Conservation (phyloP, 2,113 vertebrate genomes). For the Chitala chitala region DNA sequence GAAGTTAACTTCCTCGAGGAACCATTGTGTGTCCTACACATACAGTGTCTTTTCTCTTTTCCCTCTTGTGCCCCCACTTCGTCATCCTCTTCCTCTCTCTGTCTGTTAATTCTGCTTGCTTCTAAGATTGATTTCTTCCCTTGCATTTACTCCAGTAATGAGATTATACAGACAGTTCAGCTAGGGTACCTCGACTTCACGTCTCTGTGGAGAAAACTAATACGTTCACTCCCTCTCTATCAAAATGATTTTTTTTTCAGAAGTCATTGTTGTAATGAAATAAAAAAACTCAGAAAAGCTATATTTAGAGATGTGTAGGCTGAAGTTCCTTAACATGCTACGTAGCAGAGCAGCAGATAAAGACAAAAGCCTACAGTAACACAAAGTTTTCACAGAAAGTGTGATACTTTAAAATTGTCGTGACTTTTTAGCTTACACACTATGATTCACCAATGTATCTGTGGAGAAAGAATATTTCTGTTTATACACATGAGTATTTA, state of each 20-base stretch:
- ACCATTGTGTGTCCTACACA: conserved; percentile 1
- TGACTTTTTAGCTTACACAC: no score
- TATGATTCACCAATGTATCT: no score
- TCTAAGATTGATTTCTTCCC: not conserved
- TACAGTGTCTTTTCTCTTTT: not conserved
- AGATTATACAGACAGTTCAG: conserved; percentile 11
- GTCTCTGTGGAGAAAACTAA: not conserved
- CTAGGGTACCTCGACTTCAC: not conserved
- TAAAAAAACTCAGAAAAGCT: not conserved
- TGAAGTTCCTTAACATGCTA: not conserved
- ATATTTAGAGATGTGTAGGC: not conserved
- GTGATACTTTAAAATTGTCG: no score
- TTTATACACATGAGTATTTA: not conserved
- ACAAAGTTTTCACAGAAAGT: no score
- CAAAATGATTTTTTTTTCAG: not conserved
- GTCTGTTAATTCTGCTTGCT: not conserved
- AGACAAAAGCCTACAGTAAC: not conserved
- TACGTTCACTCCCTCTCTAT: not conserved
- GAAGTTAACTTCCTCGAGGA: not conserved
- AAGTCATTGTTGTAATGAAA: not conserved
- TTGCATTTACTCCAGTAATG: not conserved
- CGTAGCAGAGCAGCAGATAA: no score
- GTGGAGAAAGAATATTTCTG: no score
- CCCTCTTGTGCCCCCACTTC: not conserved
- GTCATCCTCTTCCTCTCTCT: not conserved